Evolutionary conservation across 2,797 vertebrate species (phyloP).

Genomic region (Phataginus tetradactyla): DNA sequence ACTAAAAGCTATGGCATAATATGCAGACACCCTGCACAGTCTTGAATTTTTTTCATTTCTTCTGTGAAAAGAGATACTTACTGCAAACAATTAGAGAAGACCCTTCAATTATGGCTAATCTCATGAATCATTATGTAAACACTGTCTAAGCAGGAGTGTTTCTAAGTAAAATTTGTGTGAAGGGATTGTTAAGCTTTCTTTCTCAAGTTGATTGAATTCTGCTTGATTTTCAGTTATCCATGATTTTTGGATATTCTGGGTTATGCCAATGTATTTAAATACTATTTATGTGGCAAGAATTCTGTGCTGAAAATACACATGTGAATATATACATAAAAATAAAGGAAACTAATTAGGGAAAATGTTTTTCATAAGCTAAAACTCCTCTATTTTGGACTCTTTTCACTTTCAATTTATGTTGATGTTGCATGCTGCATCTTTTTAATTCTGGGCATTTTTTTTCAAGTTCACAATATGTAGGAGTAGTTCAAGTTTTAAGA

Average conservation of each 20-base stretch:
- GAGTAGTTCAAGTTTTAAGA: not conserved
- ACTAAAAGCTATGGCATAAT: not conserved
- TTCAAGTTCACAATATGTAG: not conserved
- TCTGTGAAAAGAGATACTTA: not conserved
- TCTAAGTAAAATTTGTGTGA: constrained; percentile 17
- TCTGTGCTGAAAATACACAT: not conserved
- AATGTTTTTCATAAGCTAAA: not conserved
- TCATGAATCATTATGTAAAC: constrained; percentile 19
- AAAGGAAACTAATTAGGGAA: not conserved
- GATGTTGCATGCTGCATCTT: not conserved
- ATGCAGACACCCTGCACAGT: not conserved
- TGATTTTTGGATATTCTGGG: not conserved
- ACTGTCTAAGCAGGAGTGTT: not conserved
- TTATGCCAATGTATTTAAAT: not conserved
- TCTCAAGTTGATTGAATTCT: constrained; percentile 24
- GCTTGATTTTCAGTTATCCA: constrained; percentile 34
- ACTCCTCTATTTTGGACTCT: not conserved
- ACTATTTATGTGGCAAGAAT: constrained; percentile 24
- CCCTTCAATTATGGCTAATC: not conserved
- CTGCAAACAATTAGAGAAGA: not conserved
- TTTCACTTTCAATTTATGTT: not conserved
- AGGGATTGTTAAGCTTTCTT: not conserved
- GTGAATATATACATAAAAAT: not conserved
- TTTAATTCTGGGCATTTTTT: constrained; percentile 20
- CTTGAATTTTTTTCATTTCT: constrained; percentile 21